A percentile compares a stretch with the other conserved stretches of the same genome.
Evolutionary conservation across 2,888 invertebrate species (phyloP).

Genomic region (Busseola fusca): DNA sequence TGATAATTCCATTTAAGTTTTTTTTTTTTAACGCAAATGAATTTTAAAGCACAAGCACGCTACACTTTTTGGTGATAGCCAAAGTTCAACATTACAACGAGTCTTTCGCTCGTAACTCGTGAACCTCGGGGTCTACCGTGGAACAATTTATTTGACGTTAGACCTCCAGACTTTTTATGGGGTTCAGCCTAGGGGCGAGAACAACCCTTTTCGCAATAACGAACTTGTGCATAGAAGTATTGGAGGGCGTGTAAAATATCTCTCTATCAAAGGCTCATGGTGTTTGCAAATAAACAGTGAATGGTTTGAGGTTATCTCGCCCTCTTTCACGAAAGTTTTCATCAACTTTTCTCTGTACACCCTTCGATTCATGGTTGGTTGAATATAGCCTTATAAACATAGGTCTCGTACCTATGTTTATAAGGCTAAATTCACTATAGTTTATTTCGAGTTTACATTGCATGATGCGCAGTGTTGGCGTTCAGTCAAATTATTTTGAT

Average conservation of each 20-base stretch:
- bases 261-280: conserved; percentile 53
- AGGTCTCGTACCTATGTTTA: no score
- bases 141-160: conserved; percentile 76
- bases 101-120: conserved; percentile 67
- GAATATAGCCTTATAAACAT: not conserved
- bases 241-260: conserved; percentile 50
- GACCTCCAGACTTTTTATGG: conserved; percentile 60
- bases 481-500: conserved; percentile 5
- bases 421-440: not conserved
- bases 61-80: conserved; percentile 18
- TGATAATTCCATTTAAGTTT: conserved; percentile 23
- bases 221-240: conserved; percentile 56
- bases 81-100: conserved; percentile 54
- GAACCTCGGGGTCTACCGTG: conserved; percentile 60
- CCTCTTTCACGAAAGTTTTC: conserved; percentile 35
- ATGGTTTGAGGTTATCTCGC: conserved; percentile 43
- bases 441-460: not conserved
- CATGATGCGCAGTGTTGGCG: not conserved
- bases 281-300: conserved; percentile 51
- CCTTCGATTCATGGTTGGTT: conserved; percentile 17
- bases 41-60: conserved; percentile 12
- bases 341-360: conserved; percentile 40
- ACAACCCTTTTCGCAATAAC: conserved; percentile 63
- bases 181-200: conserved; percentile 39
- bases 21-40: conserved; percentile 23